Evolutionary conservation across 2,797 vertebrate species (phyloP), one percentile per base, ranked within the genome.

Genomic region (Lutjanus argentimaculatus): DNA sequence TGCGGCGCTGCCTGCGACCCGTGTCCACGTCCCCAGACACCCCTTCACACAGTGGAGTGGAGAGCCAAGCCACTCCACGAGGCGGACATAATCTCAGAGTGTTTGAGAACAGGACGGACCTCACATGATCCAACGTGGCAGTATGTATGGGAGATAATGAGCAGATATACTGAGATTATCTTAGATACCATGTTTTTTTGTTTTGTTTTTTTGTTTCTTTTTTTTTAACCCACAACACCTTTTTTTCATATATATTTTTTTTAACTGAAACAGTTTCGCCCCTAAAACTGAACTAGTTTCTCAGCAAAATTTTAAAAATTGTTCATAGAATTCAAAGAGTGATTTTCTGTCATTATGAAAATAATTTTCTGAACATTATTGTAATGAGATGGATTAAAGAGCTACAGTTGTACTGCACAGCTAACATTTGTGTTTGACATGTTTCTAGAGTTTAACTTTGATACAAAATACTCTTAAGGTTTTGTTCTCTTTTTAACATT

Each of bases 11-110:
- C 83, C 87, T 80, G 86, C 61, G 69, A 90, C 92, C 88, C 70
- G 0, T 75, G 88, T 87, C 89, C 82, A 70, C 66, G 58, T 93
- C 93, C 91, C 89, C 82, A 88, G 89, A 93, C 89, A 57, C 42
- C 90, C 83, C 89, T 88, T 89, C 85, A 74, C 88, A 82, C 84
- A 19, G 70, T 6, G 66, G 76, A 80, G 77, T 72, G 77, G 72
- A 86, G 77, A 71, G 67, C 81, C 74, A 69, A 19, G 77, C 75
- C 78, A 51, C 74, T 78, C 67, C 82, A 75, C 14, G 56, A 75
- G 83, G 88, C 45, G 12, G 67, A 90, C 83, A 53, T 87, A 80
- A 89, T 76, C 58, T 72, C 72, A 51, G 46, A 75, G 68, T 4
- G 30, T 85, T 70, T 75, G 80, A 74, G 75, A 77, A 74, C 64